phyloP scores from a whole-genome alignment of 2,888 invertebrate species.

The Spodoptera picta region DNA sequence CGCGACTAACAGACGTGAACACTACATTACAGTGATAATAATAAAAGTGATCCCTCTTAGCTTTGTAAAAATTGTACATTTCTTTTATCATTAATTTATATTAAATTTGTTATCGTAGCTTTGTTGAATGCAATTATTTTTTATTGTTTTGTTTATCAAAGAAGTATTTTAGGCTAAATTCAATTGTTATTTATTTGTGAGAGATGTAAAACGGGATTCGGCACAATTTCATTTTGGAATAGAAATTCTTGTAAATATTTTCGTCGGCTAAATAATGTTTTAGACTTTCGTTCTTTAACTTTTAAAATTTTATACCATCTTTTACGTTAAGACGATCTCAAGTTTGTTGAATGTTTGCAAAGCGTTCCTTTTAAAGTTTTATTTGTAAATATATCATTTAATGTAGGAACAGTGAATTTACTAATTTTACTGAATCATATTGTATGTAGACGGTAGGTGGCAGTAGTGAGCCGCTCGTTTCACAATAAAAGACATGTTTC shows the following conservation, averaged over 20 bases:
- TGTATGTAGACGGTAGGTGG: constrained; percentile 72
- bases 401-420: constrained; percentile 86
- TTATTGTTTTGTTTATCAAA: constrained; percentile 88
- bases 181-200: constrained; percentile 88
- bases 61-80: constrained; percentile 88
- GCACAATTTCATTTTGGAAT: constrained; percentile 73
- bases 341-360: constrained; percentile 89
- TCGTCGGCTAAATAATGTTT: constrained; percentile 75
- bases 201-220: constrained; percentile 85
- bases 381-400: constrained; percentile 87
- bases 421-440: constrained; percentile 81
- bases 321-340: constrained; percentile 88
- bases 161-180: constrained; percentile 88
- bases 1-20: constrained; percentile 69
- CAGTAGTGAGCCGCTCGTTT: constrained; percentile 60
- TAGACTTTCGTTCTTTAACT: constrained; percentile 83
- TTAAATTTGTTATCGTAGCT: constrained; percentile 88
- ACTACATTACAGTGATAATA: constrained; percentile 80
- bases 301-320: constrained; percentile 86
- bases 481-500: constrained; percentile 74
- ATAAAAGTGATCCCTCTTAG: constrained; percentile 82
- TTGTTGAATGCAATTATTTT: constrained; percentile 89
- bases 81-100: constrained; percentile 87
- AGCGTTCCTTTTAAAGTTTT: constrained; percentile 89
- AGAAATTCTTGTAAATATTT: constrained; percentile 81